Percentiles rank a stretch among this genome's conserved stretches.
Evolutionary conservation across 2,888 invertebrate genomes (phyloP).

Genomic region (Bhutanitis thaidina): DNA sequence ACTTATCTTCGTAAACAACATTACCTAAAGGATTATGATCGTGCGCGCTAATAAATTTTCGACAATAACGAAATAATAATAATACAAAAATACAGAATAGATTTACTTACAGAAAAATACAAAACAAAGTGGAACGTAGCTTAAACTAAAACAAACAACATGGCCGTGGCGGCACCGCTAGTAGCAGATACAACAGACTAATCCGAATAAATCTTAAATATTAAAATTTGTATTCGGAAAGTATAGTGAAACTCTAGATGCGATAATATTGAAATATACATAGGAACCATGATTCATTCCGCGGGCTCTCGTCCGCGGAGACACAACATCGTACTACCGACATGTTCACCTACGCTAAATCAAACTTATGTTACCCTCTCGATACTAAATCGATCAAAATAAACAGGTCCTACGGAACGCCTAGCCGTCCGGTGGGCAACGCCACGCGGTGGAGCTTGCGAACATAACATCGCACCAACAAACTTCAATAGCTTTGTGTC

Average conservation of each 20-base stretch:
- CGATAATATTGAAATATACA: slow-evolving; percentile 81
- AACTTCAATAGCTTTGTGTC: slow-evolving; percentile 41
- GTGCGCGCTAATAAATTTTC: slow-evolving; percentile 47
- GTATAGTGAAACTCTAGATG: slow-evolving; percentile 80
- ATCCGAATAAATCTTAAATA: slow-evolving; percentile 79
- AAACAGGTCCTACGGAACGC: slow-evolving; percentile 39
- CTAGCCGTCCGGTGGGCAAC: slow-evolving; percentile 35
- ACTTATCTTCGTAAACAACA: slow-evolving; percentile 69
- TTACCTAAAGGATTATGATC: slow-evolving; percentile 43
- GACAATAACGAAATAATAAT: slow-evolving; percentile 55
- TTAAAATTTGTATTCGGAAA: slow-evolving; percentile 80
- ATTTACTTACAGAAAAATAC: slow-evolving; percentile 33
- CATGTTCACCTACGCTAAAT: slow-evolving; percentile 65
- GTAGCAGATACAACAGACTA: slow-evolving; percentile 76
- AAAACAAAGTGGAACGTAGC: slow-evolving; percentile 39
- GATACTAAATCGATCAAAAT: slow-evolving; percentile 48
- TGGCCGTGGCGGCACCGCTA: slow-evolving; percentile 72
- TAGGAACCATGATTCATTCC: slow-evolving; percentile 81
- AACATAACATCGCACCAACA: slow-evolving; percentile 46
- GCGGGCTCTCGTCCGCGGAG: slow-evolving; percentile 71
- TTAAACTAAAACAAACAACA: slow-evolving; percentile 69
- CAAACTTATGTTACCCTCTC: slow-evolving; percentile 57
- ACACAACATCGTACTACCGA: slow-evolving; percentile 75
- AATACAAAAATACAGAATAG: slow-evolving; percentile 44
- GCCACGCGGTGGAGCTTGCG: slow-evolving; percentile 50